Evolutionary conservation across 2,113 vertebrate species (phyloP).

Genomic region (Bujurquina vittata): DNA sequence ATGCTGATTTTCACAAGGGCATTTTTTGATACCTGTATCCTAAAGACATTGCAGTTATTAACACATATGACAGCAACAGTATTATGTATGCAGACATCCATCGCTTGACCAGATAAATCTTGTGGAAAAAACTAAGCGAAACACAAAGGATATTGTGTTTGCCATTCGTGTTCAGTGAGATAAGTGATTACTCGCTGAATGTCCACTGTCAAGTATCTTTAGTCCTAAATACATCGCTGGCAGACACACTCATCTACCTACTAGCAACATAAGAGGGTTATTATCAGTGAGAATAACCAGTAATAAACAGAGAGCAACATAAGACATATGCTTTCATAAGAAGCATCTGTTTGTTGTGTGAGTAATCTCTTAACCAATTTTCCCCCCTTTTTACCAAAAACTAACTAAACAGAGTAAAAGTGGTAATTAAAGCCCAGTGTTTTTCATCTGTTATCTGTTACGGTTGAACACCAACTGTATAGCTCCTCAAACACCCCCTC

Average conservation of each 20-base stretch:
- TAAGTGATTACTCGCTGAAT: neutral
- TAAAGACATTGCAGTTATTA: neutral
- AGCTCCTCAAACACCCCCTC: neutral
- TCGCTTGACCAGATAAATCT: neutral
- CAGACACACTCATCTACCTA: neutral
- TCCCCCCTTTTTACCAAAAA: too few species aligned
- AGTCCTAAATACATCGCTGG: rapidly evolving
- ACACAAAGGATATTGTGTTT: too few species aligned
- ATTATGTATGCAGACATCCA: neutral
- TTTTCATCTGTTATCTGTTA: too few species aligned
- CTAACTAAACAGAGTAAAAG: neutral
- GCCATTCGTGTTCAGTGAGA: too few species aligned
- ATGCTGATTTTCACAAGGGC: conserved; percentile 5
- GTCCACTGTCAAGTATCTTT: neutral
- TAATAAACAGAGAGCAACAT: neutral
- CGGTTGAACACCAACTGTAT: too few species aligned
- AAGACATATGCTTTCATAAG: too few species aligned
- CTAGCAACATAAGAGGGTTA: neutral
- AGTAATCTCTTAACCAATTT: neutral
- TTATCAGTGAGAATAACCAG: neutral
- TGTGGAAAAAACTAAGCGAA: neutral
- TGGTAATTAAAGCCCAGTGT: too few species aligned
- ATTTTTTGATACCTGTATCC: conserved; percentile 4
- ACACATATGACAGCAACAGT: neutral
- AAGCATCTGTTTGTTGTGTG: neutral